These are phyloP conservation scores for Ceratosolen fusciceps DNA, from an alignment of 1,140 invertebrate genomes.

Conservation along the genomic window DNA sequence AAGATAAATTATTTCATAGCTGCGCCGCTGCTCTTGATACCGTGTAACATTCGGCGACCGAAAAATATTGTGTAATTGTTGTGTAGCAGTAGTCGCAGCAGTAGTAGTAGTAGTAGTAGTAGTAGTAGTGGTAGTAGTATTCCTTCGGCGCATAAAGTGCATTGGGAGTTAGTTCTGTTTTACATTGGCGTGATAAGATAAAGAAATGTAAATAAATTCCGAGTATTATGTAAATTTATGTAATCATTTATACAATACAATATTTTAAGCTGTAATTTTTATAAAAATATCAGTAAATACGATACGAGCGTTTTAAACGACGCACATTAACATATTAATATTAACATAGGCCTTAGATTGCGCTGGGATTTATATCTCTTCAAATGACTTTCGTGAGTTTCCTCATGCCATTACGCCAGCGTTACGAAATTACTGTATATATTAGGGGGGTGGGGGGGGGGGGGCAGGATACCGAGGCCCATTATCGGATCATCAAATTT, in stretches of 20 bases:
- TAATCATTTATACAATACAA: constrained; percentile 19
- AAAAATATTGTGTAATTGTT: constrained; percentile 2
- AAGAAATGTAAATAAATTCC: constrained; percentile 20
- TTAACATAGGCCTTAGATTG: too few relatives aligned
- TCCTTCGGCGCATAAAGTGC: constrained; percentile 12
- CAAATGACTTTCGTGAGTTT: too few relatives aligned
- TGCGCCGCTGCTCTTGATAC: neutral
- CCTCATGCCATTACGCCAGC: too few relatives aligned
- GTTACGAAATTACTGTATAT: neutral
- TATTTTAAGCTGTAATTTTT: constrained; percentile 18
- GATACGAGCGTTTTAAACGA: neutral
- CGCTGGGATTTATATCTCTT: too few relatives aligned
- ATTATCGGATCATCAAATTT: constrained; percentile 9
- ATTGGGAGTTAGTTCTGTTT: constrained; percentile 5
- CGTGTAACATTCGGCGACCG: neutral
- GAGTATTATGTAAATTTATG: constrained; percentile 19
- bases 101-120: too few relatives aligned
- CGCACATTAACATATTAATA: too few relatives aligned
- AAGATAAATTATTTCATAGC: neutral
- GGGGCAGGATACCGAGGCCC: neutral
- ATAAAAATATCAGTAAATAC: neutral
- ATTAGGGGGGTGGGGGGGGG: neutral
- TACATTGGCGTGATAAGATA: constrained; percentile 3
- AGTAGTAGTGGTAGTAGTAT: too few relatives aligned
- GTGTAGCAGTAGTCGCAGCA: too few relatives aligned